Evolutionary conservation across 2,113 vertebrate genomes (phyloP).

Genomic region (Hyaena hyaena): DNA sequence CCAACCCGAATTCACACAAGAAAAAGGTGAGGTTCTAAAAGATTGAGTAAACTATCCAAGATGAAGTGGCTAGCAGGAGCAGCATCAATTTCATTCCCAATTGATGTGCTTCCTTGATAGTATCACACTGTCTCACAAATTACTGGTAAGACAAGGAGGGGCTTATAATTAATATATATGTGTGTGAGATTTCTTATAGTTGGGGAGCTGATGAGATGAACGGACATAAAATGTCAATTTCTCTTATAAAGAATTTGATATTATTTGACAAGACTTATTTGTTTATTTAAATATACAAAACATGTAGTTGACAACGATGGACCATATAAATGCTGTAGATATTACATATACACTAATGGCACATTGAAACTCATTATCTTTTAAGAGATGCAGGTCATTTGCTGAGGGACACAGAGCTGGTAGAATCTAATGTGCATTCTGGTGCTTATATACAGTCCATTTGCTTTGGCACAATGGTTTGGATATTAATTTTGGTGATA

Average conservation of each 20-base stretch:
- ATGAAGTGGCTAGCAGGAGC: not conserved
- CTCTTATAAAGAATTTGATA: not conserved
- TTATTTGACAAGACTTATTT: not conserved
- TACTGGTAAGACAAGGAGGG: not conserved
- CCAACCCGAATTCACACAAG: not conserved
- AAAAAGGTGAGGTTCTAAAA: not conserved
- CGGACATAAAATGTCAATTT: not conserved
- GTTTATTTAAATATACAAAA: not conserved
- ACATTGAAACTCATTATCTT: not conserved
- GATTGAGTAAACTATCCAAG: not conserved
- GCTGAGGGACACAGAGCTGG: not conserved
- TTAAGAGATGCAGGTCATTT: not conserved
- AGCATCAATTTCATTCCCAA: not conserved
- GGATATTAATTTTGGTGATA: not conserved
- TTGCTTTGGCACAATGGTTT: not conserved
- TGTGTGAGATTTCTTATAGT: not conserved
- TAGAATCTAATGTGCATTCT: not conserved
- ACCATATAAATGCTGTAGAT: accelerated
- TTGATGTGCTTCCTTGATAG: not conserved
- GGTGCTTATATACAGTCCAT: not conserved
- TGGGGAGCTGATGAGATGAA: not conserved
- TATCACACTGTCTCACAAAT: not conserved
- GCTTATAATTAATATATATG: not conserved
- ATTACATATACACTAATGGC: not conserved
- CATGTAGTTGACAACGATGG: not conserved